Base-by-base conservation (phyloP, 2,888 invertebrate species). In the Xylota segnis region DNA sequence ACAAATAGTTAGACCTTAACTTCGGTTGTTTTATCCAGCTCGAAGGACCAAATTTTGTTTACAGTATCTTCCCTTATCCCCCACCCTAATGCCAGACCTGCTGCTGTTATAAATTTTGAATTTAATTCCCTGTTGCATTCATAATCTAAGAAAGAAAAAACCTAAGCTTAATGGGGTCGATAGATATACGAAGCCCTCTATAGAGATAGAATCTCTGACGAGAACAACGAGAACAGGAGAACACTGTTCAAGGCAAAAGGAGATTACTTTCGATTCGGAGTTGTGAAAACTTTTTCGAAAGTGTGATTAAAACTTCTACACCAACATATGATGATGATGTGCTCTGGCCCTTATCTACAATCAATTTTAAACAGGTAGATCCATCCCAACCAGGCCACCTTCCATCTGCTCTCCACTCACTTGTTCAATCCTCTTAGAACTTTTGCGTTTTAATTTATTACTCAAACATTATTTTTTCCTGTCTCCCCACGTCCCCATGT, bases 301-400 rank as follows among this genome's bases (percentile, higher is more conserved):
- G 52, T 66, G 37, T 37, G 66, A 68, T 68, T 56, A 43, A 68
- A 68, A 68, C 40, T 52, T 52, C 6, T 18, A 37, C 50, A n/a
- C 37, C 23, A 34, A 65, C 45, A 27, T 34, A n/a, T 40, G 40
- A 52, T 6, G 52, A 23, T 16, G 23, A 14, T 23, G 32, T 54
- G 34, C 32, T 27, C 18, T 9, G n/a, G 27, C 27, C 43, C 50
- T 50, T 65, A 50, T 65, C 52, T 27, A 23, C 63, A 65, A 65
- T 65, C 29, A 65, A 65, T 65, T 52, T 32, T 47, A 45, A 43
- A 10, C 29, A 43, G 23, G 23, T 43, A 59, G n/a, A 27, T 23
- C 12, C 9, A 45, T 14, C 23, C 14, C 29, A 12, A 59, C 18
- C 10, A 18, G 18, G 40, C 23, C 6, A 2, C n/a, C 18, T 12